Conservation (phyloP, 2,113 vertebrate genomes). For the Labrus mixtus region DNA sequence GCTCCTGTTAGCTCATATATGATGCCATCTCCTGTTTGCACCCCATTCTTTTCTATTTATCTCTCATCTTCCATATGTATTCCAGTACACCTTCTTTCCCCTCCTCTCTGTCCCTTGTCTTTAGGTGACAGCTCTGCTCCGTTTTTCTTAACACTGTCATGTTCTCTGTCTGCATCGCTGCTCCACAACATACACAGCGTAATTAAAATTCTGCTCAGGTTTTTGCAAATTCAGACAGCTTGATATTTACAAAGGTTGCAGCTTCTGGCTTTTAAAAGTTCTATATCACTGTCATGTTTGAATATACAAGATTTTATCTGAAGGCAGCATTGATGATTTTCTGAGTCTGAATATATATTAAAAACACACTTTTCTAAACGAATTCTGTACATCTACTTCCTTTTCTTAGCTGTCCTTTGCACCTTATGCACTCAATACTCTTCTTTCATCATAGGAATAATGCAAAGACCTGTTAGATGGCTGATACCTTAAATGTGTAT, state of each 20-base stretch:
- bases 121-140: slow-evolving; percentile 50
- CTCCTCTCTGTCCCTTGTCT: slow-evolving; percentile 42
- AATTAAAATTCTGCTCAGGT: slow-evolving; percentile 3
- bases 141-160: slow-evolving; percentile 44
- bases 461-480: too few relatives aligned
- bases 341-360: too few relatives aligned
- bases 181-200: slow-evolving; percentile 6
- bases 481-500: too few relatives aligned
- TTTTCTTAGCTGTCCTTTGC: background rate
- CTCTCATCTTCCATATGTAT: background rate
- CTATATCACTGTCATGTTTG: background rate
- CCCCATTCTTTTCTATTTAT: background rate
- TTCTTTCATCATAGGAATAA: background rate
- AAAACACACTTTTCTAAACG: too few relatives aligned
- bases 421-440: background rate
- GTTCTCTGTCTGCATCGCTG: slow-evolving; percentile 55
- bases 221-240: slow-evolving; percentile 28
- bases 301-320: too few relatives aligned
- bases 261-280: slow-evolving; percentile 11
- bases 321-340: too few relatives aligned
- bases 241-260: slow-evolving; percentile 17
- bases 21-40: slow-evolving; percentile 1
- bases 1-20: background rate
- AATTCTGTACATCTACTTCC: too few relatives aligned
- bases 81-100: background rate